A percentile compares a stretch with the other conserved stretches of the same genome.
Conservation (phyloP, 2,113 vertebrate genomes). For the Plestiodon gilberti region DNA sequence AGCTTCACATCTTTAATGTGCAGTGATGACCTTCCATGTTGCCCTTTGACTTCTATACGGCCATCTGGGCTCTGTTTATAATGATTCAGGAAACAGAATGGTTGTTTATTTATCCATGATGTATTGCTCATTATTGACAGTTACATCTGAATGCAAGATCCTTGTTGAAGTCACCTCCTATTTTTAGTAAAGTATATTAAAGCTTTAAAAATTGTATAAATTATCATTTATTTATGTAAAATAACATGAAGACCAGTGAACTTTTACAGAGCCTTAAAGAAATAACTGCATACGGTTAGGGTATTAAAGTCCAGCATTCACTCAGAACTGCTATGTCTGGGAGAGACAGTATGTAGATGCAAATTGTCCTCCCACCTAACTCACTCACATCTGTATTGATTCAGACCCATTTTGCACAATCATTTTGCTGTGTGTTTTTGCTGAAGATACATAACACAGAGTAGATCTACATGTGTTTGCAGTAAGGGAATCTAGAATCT, state of each 20-base stretch:
- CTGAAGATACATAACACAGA: too few relatives aligned
- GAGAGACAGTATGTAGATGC: too few relatives aligned
- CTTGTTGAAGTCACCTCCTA: constrained; percentile 22
- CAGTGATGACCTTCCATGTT: constrained; percentile 89
- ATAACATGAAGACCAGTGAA: neutral
- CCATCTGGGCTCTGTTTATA: constrained; percentile 88
- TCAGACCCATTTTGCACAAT: too few relatives aligned
- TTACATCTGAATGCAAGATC: neutral
- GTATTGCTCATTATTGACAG: constrained; percentile 46
- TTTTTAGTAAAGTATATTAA: neutral
- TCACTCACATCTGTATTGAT: too few relatives aligned
- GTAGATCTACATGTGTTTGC: too few relatives aligned
- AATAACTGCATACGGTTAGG: neutral
- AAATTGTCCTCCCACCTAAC: too few relatives aligned
- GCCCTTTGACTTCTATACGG: constrained; percentile 91
- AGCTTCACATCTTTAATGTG: constrained; percentile 89
- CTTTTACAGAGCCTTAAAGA: neutral
- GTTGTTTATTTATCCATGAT: constrained; percentile 47
- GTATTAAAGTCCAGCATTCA: neutral
- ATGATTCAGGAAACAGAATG: constrained; percentile 61
- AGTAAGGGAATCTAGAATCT: neutral
- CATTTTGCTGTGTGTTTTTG: too few relatives aligned
- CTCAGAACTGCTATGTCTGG: too few relatives aligned
- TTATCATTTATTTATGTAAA: neutral
- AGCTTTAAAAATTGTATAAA: neutral